A percentile compares a stretch with the other conserved stretches of the same genome.
Evolutionary conservation across 2,888 invertebrate species (phyloP).

Genomic region (Athrips mouffetella): DNA sequence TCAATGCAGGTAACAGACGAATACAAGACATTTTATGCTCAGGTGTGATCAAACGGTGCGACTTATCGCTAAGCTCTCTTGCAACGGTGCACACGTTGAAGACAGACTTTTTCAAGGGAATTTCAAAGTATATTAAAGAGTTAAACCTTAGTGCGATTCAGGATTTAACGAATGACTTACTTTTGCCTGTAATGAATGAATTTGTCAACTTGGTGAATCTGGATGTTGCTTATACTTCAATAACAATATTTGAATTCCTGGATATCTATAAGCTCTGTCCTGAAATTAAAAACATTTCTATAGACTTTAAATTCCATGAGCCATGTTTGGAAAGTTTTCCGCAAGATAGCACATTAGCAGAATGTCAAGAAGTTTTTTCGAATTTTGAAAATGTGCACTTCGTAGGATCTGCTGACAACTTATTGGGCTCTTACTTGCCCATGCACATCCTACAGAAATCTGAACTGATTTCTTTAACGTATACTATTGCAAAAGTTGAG

Average conservation of each 20-base stretch:
- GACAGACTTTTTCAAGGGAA: slow-evolving; percentile 42
- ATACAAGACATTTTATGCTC: slow-evolving; percentile 39
- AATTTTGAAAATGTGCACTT: slow-evolving; percentile 54
- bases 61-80: slow-evolving; percentile 43
- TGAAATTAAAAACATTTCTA: slow-evolving; percentile 46
- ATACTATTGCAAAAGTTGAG: slow-evolving; percentile 37
- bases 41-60: slow-evolving; percentile 41
- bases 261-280: slow-evolving; percentile 48
- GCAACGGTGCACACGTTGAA: slow-evolving; percentile 48
- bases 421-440: slow-evolving; percentile 40
- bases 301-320: slow-evolving; percentile 47
- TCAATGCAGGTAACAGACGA: slow-evolving; percentile 37
- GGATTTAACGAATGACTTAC: slow-evolving; percentile 42
- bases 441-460: slow-evolving; percentile 39
- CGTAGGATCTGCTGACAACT: slow-evolving; percentile 42
- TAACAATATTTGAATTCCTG: slow-evolving; percentile 48
- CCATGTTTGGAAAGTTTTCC: slow-evolving; percentile 21
- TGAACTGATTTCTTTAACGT: slow-evolving; percentile 41
- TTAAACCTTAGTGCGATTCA: slow-evolving; percentile 49
- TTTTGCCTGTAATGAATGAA: slow-evolving; percentile 42
- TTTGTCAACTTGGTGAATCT: slow-evolving; percentile 46
- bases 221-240: slow-evolving; percentile 56
- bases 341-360: slow-evolving; percentile 27
- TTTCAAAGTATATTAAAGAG: slow-evolving; percentile 42
- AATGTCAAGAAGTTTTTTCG: slow-evolving; percentile 47